phyloP scores from a whole-genome alignment of 2,888 invertebrate genomes.

The Volucella bombylans region DNA sequence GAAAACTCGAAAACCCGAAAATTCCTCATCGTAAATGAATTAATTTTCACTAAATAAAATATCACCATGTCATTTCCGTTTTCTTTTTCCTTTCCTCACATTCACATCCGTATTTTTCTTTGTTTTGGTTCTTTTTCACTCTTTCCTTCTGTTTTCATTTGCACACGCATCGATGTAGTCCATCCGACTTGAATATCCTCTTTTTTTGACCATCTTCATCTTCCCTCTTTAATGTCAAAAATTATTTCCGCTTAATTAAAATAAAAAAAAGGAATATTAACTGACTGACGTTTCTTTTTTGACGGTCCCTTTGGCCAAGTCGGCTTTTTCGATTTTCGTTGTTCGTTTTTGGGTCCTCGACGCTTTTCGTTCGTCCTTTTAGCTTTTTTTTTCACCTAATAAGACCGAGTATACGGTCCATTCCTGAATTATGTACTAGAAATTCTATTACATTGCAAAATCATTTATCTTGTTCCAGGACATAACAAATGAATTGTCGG shows the following conservation, averaged over 20 bases:
- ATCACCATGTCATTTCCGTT: slow-evolving; percentile 64
- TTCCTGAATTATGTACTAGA: slow-evolving; percentile 40
- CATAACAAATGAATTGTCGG: slow-evolving; percentile 33
- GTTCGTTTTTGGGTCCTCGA: not conserved
- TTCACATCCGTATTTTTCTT: not conserved
- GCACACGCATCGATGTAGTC: slow-evolving; percentile 4
- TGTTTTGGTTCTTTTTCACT: not conserved
- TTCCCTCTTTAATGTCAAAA: slow-evolving; percentile 35
- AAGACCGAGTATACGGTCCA: not conserved
- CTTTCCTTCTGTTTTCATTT: not conserved
- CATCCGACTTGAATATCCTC: slow-evolving; percentile 7
- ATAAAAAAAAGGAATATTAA: slow-evolving; percentile 38
- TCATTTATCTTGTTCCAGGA: slow-evolving; percentile 59
- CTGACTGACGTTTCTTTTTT: slow-evolving; percentile 28
- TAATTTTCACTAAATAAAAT: slow-evolving; percentile 63
- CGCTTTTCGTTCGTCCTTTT: slow-evolving; percentile 33
- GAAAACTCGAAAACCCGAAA: slow-evolving; percentile 51
- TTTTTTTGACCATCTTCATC: slow-evolving; percentile 3
- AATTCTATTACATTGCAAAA: slow-evolving; percentile 50
- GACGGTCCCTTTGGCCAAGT: slow-evolving; percentile 10
- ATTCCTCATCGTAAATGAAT: slow-evolving; percentile 63
- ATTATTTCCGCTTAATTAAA: slow-evolving; percentile 62
- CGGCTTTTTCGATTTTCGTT: slow-evolving; percentile 21
- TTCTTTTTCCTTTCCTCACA: slow-evolving; percentile 22
- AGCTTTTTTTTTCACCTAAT: slow-evolving; percentile 18